A percentile compares a stretch with the other conserved stretches of the same genome.
These are phyloP conservation scores for Galeopsomyia nigrocyanea DNA, from an alignment of 2,888 invertebrate genomes.

Conservation along the genomic window DNA sequence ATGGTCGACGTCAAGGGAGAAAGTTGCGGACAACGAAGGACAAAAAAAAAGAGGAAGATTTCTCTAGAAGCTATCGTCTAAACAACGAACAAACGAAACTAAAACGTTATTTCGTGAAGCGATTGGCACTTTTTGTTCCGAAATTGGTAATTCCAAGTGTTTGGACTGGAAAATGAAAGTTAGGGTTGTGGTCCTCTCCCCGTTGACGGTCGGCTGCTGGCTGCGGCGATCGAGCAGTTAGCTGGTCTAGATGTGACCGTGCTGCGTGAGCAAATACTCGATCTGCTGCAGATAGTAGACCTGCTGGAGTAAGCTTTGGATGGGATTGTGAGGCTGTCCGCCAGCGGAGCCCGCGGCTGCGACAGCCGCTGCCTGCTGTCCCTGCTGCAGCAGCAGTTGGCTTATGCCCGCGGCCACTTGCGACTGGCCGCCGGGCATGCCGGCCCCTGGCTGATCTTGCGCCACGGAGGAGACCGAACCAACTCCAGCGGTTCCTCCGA, in stretches of 20 bases:
- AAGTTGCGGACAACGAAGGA: background rate
- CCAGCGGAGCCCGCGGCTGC: constrained; percentile 32
- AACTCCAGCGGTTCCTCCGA: constrained; percentile 50
- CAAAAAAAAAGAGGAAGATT: too few species aligned
- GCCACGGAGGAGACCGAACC: constrained; percentile 38
- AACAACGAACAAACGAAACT: too few species aligned
- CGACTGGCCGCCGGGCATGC: constrained; percentile 42
- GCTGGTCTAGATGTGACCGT: constrained; percentile 59
- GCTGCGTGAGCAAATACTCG: constrained; percentile 64
- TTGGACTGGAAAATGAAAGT: too few species aligned
- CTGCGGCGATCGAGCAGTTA: background rate
- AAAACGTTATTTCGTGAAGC: constrained; percentile 9
- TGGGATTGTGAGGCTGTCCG: constrained; percentile 61
- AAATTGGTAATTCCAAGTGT: constrained; percentile 20
- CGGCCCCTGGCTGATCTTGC: constrained; percentile 41
- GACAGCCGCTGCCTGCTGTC: constrained; percentile 52
- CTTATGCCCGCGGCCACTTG: constrained; percentile 58
- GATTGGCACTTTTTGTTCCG: constrained; percentile 20
- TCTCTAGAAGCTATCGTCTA: too few species aligned
- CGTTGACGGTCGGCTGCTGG: too few species aligned
- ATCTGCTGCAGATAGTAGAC: constrained; percentile 63
- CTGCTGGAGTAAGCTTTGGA: constrained; percentile 66
- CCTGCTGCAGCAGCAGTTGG: constrained; percentile 61
- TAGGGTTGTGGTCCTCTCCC: too few species aligned
- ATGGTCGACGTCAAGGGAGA: constrained; percentile 31